Conservation (phyloP, 2,113 vertebrate genomes). For the Papio anubis region DNA sequence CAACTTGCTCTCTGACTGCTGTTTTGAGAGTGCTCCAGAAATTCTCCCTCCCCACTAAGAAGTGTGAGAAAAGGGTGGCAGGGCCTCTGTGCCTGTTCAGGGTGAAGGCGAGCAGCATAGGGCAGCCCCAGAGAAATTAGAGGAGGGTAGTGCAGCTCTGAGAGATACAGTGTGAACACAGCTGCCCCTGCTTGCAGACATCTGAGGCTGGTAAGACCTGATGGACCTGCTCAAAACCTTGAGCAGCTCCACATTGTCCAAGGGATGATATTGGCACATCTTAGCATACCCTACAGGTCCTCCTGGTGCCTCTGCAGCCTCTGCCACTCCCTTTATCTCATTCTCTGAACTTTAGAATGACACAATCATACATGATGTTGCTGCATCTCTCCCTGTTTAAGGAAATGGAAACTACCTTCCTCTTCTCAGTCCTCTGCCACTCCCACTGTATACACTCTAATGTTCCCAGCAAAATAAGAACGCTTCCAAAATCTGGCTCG, state of each 20-base stretch:
- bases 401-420: neutral
- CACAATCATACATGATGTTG: neutral
- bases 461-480: neutral
- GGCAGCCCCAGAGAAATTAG: neutral
- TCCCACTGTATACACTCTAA: neutral
- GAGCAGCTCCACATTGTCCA: accelerated
- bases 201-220: neutral
- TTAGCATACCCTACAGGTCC: accelerated
- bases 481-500: neutral
- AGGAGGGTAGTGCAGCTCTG: accelerated
- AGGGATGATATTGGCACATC: neutral
- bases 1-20: neutral
- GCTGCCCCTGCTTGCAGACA: neutral
- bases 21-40: neutral
- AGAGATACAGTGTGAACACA: neutral
- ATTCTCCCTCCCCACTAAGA: neutral
- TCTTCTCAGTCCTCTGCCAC: too few relatives aligned
- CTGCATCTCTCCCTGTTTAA: neutral
- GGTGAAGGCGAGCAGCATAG: neutral
- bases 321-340: neutral
- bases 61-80: too few relatives aligned
- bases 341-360: neutral
- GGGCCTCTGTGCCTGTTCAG: neutral
- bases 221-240: neutral
- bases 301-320: neutral